These are phyloP conservation scores for Metopolophium dirhodum DNA, from an alignment of 1,140 invertebrate species.

Conservation along the genomic window DNA sequence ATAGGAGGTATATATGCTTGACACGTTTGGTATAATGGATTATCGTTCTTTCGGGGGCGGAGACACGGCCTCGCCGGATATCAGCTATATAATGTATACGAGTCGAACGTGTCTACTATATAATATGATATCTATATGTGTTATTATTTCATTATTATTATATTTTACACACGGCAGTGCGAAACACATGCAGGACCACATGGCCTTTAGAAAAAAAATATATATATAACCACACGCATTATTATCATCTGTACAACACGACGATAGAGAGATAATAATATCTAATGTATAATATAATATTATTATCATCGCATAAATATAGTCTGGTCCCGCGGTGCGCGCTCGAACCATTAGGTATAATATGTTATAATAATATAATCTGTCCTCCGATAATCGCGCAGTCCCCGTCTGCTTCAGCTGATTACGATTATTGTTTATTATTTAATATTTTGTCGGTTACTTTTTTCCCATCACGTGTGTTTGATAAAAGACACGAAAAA, in stretches of 20 bases:
- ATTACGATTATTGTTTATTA: slow-evolving; percentile 6
- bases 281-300: neutral
- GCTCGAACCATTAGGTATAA: neutral
- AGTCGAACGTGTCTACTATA: neutral
- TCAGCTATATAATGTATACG: neutral
- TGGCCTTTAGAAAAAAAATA: neutral
- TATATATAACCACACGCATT: neutral
- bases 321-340: neutral
- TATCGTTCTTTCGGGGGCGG: neutral
- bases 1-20: neutral
- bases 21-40: slow-evolving; percentile 1
- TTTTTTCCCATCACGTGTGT: neutral
- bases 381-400: neutral
- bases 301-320: neutral
- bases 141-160: slow-evolving; percentile 20
- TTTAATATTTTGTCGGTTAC: neutral
- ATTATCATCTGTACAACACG: neutral
- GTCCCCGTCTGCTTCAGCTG: neutral
- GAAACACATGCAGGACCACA: slow-evolving; percentile 27
- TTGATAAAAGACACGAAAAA: neutral
- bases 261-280: neutral
- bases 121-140: neutral
- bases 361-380: neutral
- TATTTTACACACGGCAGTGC: slow-evolving; percentile 6
- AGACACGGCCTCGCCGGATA: slow-evolving; percentile 5